Base-by-base conservation (phyloP, 2,113 vertebrate genomes). In the Micromys minutus region DNA sequence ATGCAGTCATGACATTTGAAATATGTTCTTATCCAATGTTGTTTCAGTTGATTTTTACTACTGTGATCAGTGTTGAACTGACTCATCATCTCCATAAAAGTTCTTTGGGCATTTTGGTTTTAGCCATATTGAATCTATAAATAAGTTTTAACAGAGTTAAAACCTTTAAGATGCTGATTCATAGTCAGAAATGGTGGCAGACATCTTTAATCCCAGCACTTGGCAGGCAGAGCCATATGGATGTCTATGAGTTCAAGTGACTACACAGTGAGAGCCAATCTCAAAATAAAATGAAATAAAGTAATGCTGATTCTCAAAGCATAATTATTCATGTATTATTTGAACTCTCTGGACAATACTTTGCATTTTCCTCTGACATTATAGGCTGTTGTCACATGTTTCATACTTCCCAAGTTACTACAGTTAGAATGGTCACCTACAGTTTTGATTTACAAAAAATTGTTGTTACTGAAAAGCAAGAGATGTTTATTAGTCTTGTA, bases 61-160 rank as follows among this genome's bases (percentile, higher is more conserved):
- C 59, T 94, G 6, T 29, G 47, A 87, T 83, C 67, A 87, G 12
- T 90, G 91, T 95, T 96, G 87, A 63, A 45, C 26, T 63, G 59
- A 39, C 15, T 63, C 39, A 45, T 63, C 55, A 63, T 45, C 59
- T 45, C 26, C 26, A 84, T 29, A 21, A 63, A 84, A 34, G 4
- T 5, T 26, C 42, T 63, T 31, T 84, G 42, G 12, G 26, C 19
- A 57, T 84, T 84, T 63, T 45, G 76, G 1, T 11, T 79, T 79
- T 34, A 13, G 31, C 6, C 31, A 50, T 19, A 55, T 52, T 79
- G 24, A 61, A 63, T 45, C 39, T 63, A 45, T 45, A 84, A 24
- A 45, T 63, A 84, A 31, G 31, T 45, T 84, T 84, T 29, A 45
- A 63, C 16, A 63, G 16, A 84, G 26, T 42, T 84, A 63, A 84